Evolutionary conservation across 1,140 invertebrate genomes (phyloP).

Genomic region (Gonatopus flavifemur): DNA sequence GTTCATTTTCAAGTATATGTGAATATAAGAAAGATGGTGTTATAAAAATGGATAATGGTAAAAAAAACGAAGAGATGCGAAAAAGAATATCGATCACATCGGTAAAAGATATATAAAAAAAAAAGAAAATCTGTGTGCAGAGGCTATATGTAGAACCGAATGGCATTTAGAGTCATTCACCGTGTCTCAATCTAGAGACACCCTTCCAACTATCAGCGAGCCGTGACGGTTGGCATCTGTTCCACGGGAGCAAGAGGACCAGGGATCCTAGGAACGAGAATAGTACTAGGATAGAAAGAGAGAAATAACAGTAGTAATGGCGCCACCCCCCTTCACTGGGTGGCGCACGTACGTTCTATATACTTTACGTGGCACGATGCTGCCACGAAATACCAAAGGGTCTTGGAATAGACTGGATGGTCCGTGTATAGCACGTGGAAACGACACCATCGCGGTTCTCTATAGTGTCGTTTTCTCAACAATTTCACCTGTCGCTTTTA

Average conservation of each 20-base stretch:
- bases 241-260: constrained; percentile 31
- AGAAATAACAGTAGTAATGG: constrained; percentile 24
- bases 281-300: constrained; percentile 24
- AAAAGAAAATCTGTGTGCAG: constrained; percentile 5
- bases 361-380: constrained; percentile 12
- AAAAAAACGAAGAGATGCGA: background rate
- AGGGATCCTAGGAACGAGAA: constrained; percentile 34
- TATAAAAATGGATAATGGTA: background rate
- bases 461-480: too few relatives aligned
- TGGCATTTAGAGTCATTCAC: constrained; percentile 56
- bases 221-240: constrained; percentile 59
- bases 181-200: constrained; percentile 54
- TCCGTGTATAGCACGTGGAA: too few relatives aligned
- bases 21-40: too few relatives aligned
- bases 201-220: constrained; percentile 54
- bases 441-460: too few relatives aligned
- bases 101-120: background rate
- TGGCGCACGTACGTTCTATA: too few relatives aligned
- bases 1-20: too few relatives aligned
- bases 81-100: constrained; percentile 16
- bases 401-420: too few relatives aligned
- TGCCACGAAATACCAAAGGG: constrained; percentile 38
- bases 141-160: constrained; percentile 30
- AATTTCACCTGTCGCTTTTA: background rate
- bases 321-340: constrained; percentile 4